Evolutionary conservation across 1,140 invertebrate genomes (phyloP), one percentile per base, ranked within the genome.

Genomic region (Drosophila sucinea): DNA sequence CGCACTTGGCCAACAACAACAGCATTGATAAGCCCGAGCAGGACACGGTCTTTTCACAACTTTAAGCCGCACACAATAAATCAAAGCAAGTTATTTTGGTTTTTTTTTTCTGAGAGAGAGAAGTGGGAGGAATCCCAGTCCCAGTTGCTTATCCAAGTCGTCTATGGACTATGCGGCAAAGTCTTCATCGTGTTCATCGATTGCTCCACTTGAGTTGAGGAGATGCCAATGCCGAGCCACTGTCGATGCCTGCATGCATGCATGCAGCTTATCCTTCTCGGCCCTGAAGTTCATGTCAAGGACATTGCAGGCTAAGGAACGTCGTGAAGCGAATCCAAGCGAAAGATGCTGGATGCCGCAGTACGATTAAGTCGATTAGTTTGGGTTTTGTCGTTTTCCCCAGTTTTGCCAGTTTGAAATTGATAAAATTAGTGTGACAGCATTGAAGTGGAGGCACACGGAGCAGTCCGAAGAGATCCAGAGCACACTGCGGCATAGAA

Each of bases 51-150:
- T 83, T 79, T 87, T 79, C 75, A 82, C 71, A 87, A 79, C 83
- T 87, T 67, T 73, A 77, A 87, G 83, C 83, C 72, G 47, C 61
- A 65, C 70, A 81, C 80, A 89, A 87, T 87, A 89, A 87, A 87
- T 87, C 84, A 87, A 89, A 89, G 80, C 79, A 74, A 51, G 60
- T 66, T 58, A 23, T 35, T 35, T 32, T 25, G 35, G 35, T 23
- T 23, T 51, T 7, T 27, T 6, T 10, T 58, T 58, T 58, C 33
- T 61, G 60, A 1, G 8, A 17, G 17, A 17, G 17, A 33, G 40
- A 29, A 27, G 60, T 33, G 62, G 41, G 51, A 29, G 56, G 61
- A 62, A 65, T 44, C 54, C 58, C 44, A 57, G 80, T 71, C 17
- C 17, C 77, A 70, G 47, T 75, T 75, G 70, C 67, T 86, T 86